Evolutionary conservation across 2,888 invertebrate genomes (phyloP), one percentile per base, ranked within the genome.

Genomic region (Pristionchus maxplancki): DNA sequence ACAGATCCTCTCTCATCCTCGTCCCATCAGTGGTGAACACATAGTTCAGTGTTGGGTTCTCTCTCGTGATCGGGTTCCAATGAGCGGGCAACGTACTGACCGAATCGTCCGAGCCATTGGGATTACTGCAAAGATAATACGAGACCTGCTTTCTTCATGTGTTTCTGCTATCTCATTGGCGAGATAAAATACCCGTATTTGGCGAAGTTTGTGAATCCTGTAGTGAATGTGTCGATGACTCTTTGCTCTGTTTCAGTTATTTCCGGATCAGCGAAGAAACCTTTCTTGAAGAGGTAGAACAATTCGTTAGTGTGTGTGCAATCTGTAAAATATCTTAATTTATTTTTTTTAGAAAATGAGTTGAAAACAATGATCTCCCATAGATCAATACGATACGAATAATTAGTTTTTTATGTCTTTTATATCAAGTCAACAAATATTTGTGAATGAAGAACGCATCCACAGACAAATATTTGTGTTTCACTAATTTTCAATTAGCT

Each of bases 171-270:
- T n/a, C n/a, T 58, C 17, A 8, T 13, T 71, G 37, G 9, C 8
- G 3, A 28, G 11, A 1, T 6, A 44, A 74, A 20, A 1, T 40
- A 44, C 44, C 74, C 40, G 44, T 74, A 40, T 74, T 74, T 74
- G 11, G 74, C 74, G 44, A 74, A 74, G n/a, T 74, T 74, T 40
- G 74, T 74, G 74, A 20, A 74, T 20, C 40, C 37, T 44, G 74
- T 44, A 5, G 74, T 74, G 74, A 74, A 74, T 24, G 4, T 4
- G 40, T 74, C 74, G 15, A 74, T 40, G 1, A 74, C 74, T 20
- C 17, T 31, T 13, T 3, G 2, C 4, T 71, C 67, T 5, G 31
- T 20, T 20, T 71, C 37, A 34, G 67, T 34, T 13, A 71, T 24
- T 34, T 11, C 20, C 4, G 37, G 8, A 71, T 17, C 44, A 5